A percentile compares a stretch with the other conserved stretches of the same genome.
These are phyloP conservation scores for Spea bombifrons DNA, from an alignment of 2,113 vertebrate species.

Conservation along the genomic window DNA sequence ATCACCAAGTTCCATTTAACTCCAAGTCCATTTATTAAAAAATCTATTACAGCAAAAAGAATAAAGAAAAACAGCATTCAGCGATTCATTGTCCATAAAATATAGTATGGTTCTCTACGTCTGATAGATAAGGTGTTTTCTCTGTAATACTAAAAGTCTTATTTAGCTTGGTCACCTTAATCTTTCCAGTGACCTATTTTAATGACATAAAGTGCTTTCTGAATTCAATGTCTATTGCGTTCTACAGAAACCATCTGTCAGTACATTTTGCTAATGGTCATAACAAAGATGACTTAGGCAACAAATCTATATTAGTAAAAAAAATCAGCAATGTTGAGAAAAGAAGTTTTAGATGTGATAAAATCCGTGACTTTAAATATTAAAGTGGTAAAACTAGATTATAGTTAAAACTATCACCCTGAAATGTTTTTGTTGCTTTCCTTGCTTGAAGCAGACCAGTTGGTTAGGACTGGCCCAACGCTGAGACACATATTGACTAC, in stretches of 20 bases:
- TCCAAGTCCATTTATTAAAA: not conserved
- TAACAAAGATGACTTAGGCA: constrained; percentile 26
- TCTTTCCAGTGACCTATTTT: constrained; percentile 24
- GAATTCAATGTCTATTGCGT: constrained; percentile 2
- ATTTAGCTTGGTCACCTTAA: constrained; percentile 6
- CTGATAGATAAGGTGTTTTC: not conserved
- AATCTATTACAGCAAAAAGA: not conserved
- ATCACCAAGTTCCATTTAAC: too few species aligned
- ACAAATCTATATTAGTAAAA: constrained; percentile 6
- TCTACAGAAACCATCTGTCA: constrained; percentile 16
- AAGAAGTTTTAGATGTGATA: not conserved
- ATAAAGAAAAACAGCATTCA: not conserved
- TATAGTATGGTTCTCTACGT: not conserved
- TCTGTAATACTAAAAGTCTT: constrained; percentile 1
- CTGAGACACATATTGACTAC: too few species aligned
- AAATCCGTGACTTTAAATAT: too few species aligned
- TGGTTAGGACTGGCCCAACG: too few species aligned
- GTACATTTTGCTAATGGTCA: constrained; percentile 24
- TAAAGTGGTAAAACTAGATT: too few species aligned
- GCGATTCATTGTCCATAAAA: not conserved
- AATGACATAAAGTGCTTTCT: constrained; percentile 8
- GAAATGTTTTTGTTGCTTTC: too few species aligned
- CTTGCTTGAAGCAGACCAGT: too few species aligned
- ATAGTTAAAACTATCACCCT: too few species aligned
- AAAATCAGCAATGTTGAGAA: not conserved